Conservation (phyloP, 1,140 invertebrate genomes). For the Rhagoletis pomonella region DNA sequence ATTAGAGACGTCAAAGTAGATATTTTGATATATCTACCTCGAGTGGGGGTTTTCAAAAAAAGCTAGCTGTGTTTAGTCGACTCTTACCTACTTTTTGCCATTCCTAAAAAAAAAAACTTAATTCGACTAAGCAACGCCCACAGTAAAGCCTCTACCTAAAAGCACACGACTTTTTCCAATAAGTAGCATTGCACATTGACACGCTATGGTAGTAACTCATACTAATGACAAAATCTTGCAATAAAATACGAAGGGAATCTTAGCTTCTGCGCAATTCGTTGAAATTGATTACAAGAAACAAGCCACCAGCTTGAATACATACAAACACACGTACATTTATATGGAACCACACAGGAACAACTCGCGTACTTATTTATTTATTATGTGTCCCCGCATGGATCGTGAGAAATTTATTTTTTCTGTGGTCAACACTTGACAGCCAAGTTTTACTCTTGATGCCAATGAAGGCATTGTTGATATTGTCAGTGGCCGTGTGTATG, state of each 20-base stretch:
- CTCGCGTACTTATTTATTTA: conserved; percentile 43
- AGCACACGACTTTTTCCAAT: no score
- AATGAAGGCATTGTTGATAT: conserved; percentile 49
- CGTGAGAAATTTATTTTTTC: conserved; percentile 52
- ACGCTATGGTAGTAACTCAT: no score
- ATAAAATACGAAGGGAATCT: not conserved
- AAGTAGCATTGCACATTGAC: no score
- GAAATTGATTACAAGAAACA: conserved; percentile 32
- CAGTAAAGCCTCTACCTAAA: no score
- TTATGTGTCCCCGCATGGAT: conserved; percentile 49
- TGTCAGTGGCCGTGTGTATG: not conserved
- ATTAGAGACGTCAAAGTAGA: no score
- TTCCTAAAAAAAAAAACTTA: no score
- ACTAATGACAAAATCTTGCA: not conserved
- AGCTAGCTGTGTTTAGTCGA: no score
- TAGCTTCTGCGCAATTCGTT: not conserved
- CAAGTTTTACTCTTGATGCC: conserved; percentile 17
- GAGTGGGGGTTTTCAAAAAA: no score
- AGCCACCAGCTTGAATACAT: no score
- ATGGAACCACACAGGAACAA: conserved; percentile 23
- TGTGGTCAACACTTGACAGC: conserved; percentile 45
- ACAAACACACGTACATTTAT: not conserved
- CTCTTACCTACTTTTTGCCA: no score
- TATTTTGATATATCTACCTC: no score
- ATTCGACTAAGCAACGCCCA: no score